Conservation (phyloP, 2,888 invertebrate species). For the Mimumesa dahlbomi region DNA sequence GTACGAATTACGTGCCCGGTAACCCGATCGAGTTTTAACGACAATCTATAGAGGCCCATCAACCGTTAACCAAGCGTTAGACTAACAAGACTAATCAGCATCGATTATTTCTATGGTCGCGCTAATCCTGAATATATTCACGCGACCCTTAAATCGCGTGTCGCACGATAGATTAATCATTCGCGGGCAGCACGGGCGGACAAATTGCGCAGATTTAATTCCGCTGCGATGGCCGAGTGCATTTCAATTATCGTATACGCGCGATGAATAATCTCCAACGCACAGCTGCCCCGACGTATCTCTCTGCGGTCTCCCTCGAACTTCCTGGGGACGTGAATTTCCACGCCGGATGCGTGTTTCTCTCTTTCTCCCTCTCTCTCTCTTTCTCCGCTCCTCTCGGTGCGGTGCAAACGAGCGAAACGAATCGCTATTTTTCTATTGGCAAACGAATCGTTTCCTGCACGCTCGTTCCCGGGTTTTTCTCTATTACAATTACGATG, state of each 20-base stretch:
- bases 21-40: too few relatives aligned
- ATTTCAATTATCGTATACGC: constrained; percentile 7
- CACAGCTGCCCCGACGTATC: constrained; percentile 17
- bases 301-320: constrained; percentile 48
- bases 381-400: constrained; percentile 15
- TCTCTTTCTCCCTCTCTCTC: constrained; percentile 21
- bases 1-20: too few relatives aligned
- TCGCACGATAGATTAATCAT: too few relatives aligned
- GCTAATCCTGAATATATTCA: too few relatives aligned
- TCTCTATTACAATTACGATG: too few relatives aligned
- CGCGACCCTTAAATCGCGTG: too few relatives aligned
- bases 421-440: constrained; percentile 10
- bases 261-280: constrained; percentile 13
- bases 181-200: too few relatives aligned
- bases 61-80: too few relatives aligned
- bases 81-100: too few relatives aligned
- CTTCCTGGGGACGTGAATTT: constrained; percentile 52
- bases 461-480: neutral
- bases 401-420: constrained; percentile 28
- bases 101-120: too few relatives aligned
- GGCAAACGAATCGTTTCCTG: neutral
- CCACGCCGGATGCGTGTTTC: constrained; percentile 49
- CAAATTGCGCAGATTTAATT: constrained; percentile 26
- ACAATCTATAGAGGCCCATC: too few relatives aligned
- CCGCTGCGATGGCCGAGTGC: neutral